These are phyloP conservation scores for Prunella strophiata DNA, from an alignment of 2,797 vertebrate species.

Conservation along the genomic window DNA sequence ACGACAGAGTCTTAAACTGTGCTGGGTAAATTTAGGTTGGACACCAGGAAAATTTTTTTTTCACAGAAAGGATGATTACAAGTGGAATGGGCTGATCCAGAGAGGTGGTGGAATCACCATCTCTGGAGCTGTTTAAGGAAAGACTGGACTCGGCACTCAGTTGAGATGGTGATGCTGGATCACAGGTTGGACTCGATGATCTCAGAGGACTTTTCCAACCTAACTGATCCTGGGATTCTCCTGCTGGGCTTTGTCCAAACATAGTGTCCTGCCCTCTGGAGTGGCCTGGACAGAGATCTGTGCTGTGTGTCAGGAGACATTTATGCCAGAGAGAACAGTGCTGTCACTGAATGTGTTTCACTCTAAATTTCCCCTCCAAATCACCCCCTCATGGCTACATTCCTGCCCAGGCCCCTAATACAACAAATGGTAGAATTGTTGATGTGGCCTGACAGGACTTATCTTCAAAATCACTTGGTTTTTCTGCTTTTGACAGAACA, in stretches of 20 bases:
- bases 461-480: not conserved
- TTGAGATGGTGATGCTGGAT: not conserved
- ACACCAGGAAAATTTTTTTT: not conserved
- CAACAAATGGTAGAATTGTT: not conserved
- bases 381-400: not conserved
- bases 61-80: not conserved
- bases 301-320: not conserved
- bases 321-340: not conserved
- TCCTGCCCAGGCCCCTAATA: not conserved
- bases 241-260: not conserved
- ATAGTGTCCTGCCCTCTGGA: not conserved
- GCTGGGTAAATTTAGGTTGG: not conserved
- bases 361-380: accelerated
- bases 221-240: not conserved
- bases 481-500: not conserved
- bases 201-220: not conserved
- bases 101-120: not conserved
- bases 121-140: not conserved
- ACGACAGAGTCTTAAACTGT: not conserved
- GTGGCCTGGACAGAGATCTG: not conserved
- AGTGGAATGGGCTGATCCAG: not conserved
- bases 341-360: not conserved
- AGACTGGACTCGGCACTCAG: not conserved
- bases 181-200: not conserved
- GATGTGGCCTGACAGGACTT: accelerated